Percentiles rank a stretch among this genome's conserved stretches.
Evolutionary conservation across 2,888 invertebrate species (phyloP).

Genomic region (Drosophila setosimentum): DNA sequence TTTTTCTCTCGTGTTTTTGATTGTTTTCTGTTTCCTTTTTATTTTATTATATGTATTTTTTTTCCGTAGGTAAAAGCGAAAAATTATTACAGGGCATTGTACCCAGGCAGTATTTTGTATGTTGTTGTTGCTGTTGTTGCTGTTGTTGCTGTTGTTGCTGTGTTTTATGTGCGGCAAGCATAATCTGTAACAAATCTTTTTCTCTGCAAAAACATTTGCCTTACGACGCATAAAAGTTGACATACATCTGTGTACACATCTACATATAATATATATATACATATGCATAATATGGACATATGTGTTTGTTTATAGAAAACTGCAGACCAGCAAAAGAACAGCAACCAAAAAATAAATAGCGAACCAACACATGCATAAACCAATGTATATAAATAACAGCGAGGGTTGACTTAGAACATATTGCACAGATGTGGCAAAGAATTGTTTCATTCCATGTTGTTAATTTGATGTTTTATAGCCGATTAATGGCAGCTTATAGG

Average conservation of each 20-base stretch:
- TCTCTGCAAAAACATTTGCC: slow-evolving; percentile 75
- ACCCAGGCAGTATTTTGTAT: slow-evolving; percentile 18
- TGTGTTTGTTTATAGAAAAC: slow-evolving; percentile 46
- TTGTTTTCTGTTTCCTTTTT: slow-evolving; percentile 28
- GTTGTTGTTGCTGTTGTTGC: slow-evolving; percentile 15
- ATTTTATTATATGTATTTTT: slow-evolving; percentile 25
- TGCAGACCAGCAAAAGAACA: slow-evolving; percentile 46
- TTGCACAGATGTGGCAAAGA: no score
- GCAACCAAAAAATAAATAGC: slow-evolving; percentile 8
- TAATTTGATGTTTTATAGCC: not conserved
- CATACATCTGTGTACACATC: slow-evolving; percentile 40
- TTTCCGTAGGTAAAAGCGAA: slow-evolving; percentile 54
- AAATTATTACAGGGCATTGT: slow-evolving; percentile 62
- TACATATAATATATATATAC: not conserved
- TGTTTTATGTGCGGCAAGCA: slow-evolving; percentile 58
- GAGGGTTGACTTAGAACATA: not conserved
- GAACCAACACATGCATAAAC: slow-evolving; percentile 28
- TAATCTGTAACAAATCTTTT: slow-evolving; percentile 79
- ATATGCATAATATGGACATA: not conserved
- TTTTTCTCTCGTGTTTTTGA: slow-evolving; percentile 31
- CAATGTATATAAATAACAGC: slow-evolving; percentile 21
- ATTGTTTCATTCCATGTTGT: not conserved
- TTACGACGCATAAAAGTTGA: slow-evolving; percentile 75
- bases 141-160: slow-evolving; percentile 21
- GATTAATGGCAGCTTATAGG: not conserved